Conservation (phyloP, 2,797 vertebrate genomes). For the Lutjanus campechanus region DNA sequence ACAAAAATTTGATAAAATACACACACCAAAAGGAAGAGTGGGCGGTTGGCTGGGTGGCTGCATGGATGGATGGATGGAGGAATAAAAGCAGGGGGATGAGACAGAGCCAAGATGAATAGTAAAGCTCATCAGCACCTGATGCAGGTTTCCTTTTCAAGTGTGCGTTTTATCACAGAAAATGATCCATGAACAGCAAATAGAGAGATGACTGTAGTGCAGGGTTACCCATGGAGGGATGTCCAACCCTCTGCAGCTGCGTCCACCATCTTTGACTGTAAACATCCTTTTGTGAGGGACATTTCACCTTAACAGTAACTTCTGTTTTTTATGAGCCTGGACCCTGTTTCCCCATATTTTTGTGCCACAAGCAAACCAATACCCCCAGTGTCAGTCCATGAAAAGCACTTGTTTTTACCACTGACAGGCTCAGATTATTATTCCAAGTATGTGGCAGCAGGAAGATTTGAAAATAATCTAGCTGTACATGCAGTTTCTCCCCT, state of each 20-base stretch:
- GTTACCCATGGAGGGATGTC: neutral
- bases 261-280: neutral
- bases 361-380: no score
- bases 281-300: neutral
- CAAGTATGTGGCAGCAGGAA: no score
- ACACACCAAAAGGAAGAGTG: slow-evolving; percentile 69
- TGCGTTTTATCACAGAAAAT: slow-evolving; percentile 51
- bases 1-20: slow-evolving; percentile 81
- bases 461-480: no score
- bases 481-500: no score
- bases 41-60: slow-evolving; percentile 24
- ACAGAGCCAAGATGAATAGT: slow-evolving; percentile 8
- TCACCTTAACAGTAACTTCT: no score
- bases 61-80: slow-evolving; percentile 22
- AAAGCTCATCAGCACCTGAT: slow-evolving; percentile 37
- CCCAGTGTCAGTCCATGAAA: no score
- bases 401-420: no score
- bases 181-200: neutral
- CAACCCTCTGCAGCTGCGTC: neutral
- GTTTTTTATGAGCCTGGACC: no score
- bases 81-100: slow-evolving; percentile 21
- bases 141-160: slow-evolving; percentile 38
- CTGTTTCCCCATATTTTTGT: no score
- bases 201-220: neutral
- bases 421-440: no score